Evolutionary conservation across 2,888 invertebrate genomes (phyloP), one percentile per base, ranked within the genome.

Genomic region (Conus canariensis): DNA sequence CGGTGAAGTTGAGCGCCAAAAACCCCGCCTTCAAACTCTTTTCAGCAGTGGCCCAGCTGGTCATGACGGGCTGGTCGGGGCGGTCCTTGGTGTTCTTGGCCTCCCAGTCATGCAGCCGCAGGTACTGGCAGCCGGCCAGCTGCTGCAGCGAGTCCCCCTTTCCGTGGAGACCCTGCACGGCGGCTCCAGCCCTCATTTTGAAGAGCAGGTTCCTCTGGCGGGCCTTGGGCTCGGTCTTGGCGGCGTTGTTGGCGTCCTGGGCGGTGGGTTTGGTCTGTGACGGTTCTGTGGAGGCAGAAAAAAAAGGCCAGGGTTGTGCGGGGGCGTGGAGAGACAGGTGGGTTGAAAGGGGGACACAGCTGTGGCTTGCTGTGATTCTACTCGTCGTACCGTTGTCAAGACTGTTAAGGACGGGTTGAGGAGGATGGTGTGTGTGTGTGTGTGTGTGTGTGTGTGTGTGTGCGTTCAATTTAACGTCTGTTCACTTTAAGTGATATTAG

Each of bases 81-180:
- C 56, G 45, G 19, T 30, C 25, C 60, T 5, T 58, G 12, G n/a
- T 10, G 60, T 19, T 16, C 25, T 85, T 64, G 85, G 85, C 59
- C 25, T 85, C 85, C 85, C 85, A 85, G 85, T 85, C 85, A 22
- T 85, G 25, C 25, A 64, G 22, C n/a, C 85, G 85, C 5, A 85
- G 85, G 60, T 85, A 85, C 60, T 85, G 60, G 60, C 85, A 85
- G 60, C 25, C 56, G 10, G 85, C 59, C 25, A 85, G 85, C 7
- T 59, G 64, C 16, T 85, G 60, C 22, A 85, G 22, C 30, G 85
- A 85, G 60, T 12, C 45, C 64, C 85, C 19, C 14, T n/a, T 25
- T 30, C 60, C 85, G 30, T 10, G 59, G 56, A 12, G 77, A 30
- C 64, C 16, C 64, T 64, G 25, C 30, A 77, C 77, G 25, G 9